Evolutionary conservation across 2,888 invertebrate species (phyloP).

Genomic region (Polyommatus icarus): DNA sequence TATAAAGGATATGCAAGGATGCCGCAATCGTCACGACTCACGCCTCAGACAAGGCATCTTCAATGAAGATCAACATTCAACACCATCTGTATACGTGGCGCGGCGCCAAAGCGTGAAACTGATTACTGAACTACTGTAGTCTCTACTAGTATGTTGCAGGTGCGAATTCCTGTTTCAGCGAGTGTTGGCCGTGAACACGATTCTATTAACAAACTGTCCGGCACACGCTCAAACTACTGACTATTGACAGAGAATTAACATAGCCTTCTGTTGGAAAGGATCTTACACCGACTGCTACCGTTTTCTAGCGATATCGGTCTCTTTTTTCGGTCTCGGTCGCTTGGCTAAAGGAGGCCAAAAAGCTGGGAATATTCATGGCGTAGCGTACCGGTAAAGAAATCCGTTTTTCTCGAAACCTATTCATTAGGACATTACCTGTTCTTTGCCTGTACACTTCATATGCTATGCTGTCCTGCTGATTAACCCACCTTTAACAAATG

Average conservation of each 20-base stretch:
- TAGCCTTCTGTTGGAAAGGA: background rate
- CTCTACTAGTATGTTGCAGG: constrained; percentile 34
- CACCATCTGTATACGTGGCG: constrained; percentile 13
- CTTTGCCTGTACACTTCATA: no score
- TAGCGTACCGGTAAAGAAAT: no score
- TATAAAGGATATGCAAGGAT: background rate
- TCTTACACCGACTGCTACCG: background rate
- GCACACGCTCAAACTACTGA: constrained; percentile 15
- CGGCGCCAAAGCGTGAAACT: background rate
- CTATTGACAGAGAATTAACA: background rate
- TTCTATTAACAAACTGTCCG: constrained; percentile 13
- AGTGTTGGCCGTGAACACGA: constrained; percentile 20
- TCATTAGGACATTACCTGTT: no score
- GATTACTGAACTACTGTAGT: background rate
- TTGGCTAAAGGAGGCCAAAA: no score
- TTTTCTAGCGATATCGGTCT: background rate
- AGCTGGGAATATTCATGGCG: no score
- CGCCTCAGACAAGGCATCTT: background rate
- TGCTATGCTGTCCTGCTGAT: no score
- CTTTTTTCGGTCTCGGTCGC: no score
- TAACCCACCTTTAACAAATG: background rate
- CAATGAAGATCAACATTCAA: background rate
- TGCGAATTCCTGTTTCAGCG: constrained; percentile 21
- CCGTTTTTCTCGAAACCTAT: no score
- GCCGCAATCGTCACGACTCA: background rate